phyloP scores from a whole-genome alignment of 2,797 vertebrate genomes.

The Oreonectes daqikongensis region DNA sequence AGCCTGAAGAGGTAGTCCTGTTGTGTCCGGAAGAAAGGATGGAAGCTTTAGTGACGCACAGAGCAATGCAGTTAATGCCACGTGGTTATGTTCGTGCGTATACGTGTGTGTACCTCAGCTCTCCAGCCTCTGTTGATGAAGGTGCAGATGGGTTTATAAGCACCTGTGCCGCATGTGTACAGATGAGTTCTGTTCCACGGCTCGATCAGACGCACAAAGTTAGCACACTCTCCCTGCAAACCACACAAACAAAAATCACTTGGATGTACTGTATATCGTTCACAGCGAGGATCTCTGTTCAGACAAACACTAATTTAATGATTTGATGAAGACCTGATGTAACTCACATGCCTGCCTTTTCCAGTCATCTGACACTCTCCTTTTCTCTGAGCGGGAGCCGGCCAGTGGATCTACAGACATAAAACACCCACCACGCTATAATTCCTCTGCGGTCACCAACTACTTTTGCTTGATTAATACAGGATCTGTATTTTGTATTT shows the following conservation, averaged over 20 bases:
- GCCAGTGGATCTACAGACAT: slow-evolving; percentile 81
- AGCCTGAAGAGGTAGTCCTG: slow-evolving; percentile 87
- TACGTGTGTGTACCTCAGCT: slow-evolving; percentile 75
- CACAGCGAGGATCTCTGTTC: neutral
- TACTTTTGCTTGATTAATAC: too few relatives aligned
- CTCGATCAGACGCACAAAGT: slow-evolving; percentile 84
- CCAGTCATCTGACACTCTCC: slow-evolving; percentile 86
- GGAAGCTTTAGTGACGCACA: neutral
- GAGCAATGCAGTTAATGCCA: neutral
- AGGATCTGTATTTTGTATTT: neutral
- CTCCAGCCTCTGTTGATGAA: slow-evolving; percentile 85
- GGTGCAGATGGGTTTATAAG: slow-evolving; percentile 84
- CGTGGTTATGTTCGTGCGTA: too few relatives aligned
- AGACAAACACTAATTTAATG: neutral
- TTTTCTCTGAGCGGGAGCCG: slow-evolving; percentile 80
- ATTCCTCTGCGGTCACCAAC: neutral
- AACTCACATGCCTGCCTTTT: slow-evolving; percentile 81
- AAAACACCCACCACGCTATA: slow-evolving; percentile 5
- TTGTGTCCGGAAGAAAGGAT: slow-evolving; percentile 44
- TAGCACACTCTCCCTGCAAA: slow-evolving; percentile 84
- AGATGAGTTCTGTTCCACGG: slow-evolving; percentile 88
- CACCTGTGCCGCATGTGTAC: slow-evolving; percentile 85
- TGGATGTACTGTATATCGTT: neutral
- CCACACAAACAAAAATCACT: slow-evolving; percentile 3
- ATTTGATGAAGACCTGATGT: neutral